Evolutionary conservation across 2,888 invertebrate genomes (phyloP).

Genomic region (Drosophila nr. perissopoda): DNA sequence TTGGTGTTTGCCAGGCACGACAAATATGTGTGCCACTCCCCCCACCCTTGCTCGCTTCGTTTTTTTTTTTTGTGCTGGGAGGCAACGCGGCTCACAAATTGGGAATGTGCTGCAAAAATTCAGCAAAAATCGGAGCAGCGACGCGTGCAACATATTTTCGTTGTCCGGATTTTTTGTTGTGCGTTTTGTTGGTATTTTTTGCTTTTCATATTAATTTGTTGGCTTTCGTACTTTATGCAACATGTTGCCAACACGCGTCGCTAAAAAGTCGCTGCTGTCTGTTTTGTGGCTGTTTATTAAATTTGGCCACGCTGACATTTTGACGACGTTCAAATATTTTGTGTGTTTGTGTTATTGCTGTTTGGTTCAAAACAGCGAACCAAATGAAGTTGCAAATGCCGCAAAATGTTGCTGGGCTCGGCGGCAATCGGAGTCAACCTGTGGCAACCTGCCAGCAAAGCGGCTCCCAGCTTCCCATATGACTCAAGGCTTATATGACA

Average conservation of each 20-base stretch:
- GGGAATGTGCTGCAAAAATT: conserved; percentile 60
- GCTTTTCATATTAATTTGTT: conserved; percentile 19
- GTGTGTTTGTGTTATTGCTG: conserved; percentile 36
- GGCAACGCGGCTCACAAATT: conserved; percentile 57
- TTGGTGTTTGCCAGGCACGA: conserved; percentile 59
- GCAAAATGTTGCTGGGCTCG: conserved; percentile 74
- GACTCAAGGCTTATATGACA: conserved; percentile 67
- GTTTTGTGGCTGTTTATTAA: conserved; percentile 67
- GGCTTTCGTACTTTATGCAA: conserved; percentile 58
- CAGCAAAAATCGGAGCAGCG: conserved; percentile 57
- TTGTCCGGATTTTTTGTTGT: conserved; percentile 33
- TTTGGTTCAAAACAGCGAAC: conserved; percentile 35
- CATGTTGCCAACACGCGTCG: conserved; percentile 67
- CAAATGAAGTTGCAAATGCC: conserved; percentile 77
- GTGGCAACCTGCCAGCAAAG: conserved; percentile 42
- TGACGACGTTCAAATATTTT: conserved; percentile 66
- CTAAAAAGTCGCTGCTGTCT: conserved; percentile 52
- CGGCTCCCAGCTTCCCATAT: conserved; percentile 72
- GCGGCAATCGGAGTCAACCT: conserved; percentile 50
- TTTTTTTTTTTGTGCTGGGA: conserved; percentile 19
- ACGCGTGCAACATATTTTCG: conserved; percentile 67
- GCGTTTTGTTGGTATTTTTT: conserved; percentile 20
- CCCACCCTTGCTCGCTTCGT: not conserved
- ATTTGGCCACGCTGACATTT: conserved; percentile 73
- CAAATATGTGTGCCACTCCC: conserved; percentile 46